A percentile compares a stretch with the other conserved stretches of the same genome.
Evolutionary conservation across 1,140 invertebrate genomes (phyloP).

Genomic region (Drosophila arizonae): DNA sequence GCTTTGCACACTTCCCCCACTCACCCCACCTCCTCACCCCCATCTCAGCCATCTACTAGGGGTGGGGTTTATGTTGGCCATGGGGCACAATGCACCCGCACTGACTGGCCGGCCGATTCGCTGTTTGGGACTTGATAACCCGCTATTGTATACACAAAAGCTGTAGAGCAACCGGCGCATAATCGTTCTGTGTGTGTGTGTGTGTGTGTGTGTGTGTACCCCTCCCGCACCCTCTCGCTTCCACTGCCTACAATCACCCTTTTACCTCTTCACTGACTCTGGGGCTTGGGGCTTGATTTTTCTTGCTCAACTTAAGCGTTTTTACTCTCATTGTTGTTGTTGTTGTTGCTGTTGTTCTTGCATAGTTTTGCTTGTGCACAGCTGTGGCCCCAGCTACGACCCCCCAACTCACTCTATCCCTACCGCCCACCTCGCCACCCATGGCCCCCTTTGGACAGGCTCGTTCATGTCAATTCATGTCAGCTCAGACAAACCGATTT

Average conservation of each 20-base stretch:
- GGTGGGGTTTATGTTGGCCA: no score
- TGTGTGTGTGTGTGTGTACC: background rate
- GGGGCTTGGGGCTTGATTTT: constrained; percentile 19
- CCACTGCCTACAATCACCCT: background rate
- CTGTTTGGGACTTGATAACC: constrained; percentile 76
- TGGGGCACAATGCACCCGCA: constrained; percentile 47
- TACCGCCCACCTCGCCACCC: background rate
- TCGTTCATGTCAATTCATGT: constrained; percentile 52
- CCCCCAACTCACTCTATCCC: background rate
- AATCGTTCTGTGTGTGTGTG: constrained; percentile 52
- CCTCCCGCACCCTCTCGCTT: background rate
- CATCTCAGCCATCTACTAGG: no score
- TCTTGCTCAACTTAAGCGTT: constrained; percentile 28
- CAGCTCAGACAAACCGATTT: constrained; percentile 50
- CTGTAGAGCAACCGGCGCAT: constrained; percentile 63
- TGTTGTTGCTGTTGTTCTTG: constrained; percentile 11
- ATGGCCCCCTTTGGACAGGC: background rate
- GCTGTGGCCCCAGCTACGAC: constrained; percentile 20
- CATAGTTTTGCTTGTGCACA: constrained; percentile 28
- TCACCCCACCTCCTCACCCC: background rate
- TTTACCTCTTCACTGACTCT: background rate
- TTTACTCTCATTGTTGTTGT: constrained; percentile 3
- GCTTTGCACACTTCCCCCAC: constrained; percentile 5
- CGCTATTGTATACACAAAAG: constrained; percentile 77
- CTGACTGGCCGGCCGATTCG: constrained; percentile 20